Base-by-base conservation (phyloP, 2,797 vertebrate species). In the Lophius americanus region DNA sequence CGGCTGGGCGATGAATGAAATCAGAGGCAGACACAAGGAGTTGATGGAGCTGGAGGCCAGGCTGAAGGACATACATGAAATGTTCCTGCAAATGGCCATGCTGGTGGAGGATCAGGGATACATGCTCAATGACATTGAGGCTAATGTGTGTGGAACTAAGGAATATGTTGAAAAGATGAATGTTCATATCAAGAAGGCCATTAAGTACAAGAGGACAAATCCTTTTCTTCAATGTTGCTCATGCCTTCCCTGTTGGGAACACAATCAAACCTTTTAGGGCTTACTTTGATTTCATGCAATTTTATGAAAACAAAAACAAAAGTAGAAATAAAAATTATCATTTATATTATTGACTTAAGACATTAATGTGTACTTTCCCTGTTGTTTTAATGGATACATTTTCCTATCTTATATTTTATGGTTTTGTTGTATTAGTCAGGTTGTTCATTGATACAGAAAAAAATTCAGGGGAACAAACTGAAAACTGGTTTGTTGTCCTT, bases 11-110 rank as follows among this genome's bases (percentile, higher is more conserved):
- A 78, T 96, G 82, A 90, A 80, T 12, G 93, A 98, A 78, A 90
- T 98, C 37, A 95, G 95, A 83, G 93, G 90, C 0, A 91, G 96
- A 23, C 96, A 97, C 82, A 94, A 93, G 47, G 96, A 98, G 81
- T 89, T 98, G 68, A 87, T 96, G 81, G 94, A 93, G n/a, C 85
- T 98, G 63, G 96, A 98, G 90, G 84, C 85, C 64, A 93, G 96
- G 51, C 85, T 97, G 72, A 94, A 85, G 13, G 93, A 95, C 6
- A 77, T 98, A 63, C 95, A 95, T 0, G 89, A 95, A 4, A 92
- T 98, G 51, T 98, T 96, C 84, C 73, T 94, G 73, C 89, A 96
- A 68, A 95, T 96, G 87, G 96, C 95, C 0, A 9, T 93, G 79
- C 71, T 97, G 59, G 95, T 96, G 76, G 95, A 97, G 85, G 92